Conservation (phyloP, 1,140 invertebrate species). For the Drosophila malerkotliana region DNA sequence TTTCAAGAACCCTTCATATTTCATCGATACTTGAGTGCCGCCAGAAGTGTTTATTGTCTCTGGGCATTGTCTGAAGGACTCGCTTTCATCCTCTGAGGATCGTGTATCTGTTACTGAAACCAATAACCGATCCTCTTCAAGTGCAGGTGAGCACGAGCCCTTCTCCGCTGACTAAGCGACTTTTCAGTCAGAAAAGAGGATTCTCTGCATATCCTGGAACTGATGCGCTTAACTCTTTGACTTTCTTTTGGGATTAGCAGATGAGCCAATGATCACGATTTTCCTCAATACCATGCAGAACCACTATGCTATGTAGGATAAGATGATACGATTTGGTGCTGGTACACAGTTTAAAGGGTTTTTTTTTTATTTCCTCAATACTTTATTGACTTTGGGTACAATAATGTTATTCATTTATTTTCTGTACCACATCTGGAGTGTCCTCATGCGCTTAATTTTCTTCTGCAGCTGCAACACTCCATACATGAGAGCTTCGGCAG, state of each 20-base stretch:
- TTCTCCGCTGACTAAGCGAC: conserved; percentile 52
- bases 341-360: no score
- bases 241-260: conserved; percentile 30
- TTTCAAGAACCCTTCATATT: conserved; percentile 73
- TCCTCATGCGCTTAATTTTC: conserved; percentile 95
- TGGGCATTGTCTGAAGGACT: conserved; percentile 36
- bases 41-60: conserved; percentile 68
- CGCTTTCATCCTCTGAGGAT: conserved; percentile 6
- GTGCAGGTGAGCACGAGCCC: conserved; percentile 78
- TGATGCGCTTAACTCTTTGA: conserved; percentile 74
- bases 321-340: no score
- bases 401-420: conserved; percentile 86
- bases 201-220: conserved; percentile 32
- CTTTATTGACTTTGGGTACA: background rate
- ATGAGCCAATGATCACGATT: conserved; percentile 2
- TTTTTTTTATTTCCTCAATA: background rate
- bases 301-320: no score
- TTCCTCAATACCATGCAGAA: conserved; percentile 2
- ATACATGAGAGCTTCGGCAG: conserved; percentile 97
- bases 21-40: conserved; percentile 67
- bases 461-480: conserved; percentile 97
- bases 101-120: conserved; percentile 4
- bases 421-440: conserved; percentile 95
- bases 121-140: conserved; percentile 30
- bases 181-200: conserved; percentile 27